phyloP scores from a whole-genome alignment of 2,113 vertebrate genomes.

The Pelmatolapia mariae region DNA sequence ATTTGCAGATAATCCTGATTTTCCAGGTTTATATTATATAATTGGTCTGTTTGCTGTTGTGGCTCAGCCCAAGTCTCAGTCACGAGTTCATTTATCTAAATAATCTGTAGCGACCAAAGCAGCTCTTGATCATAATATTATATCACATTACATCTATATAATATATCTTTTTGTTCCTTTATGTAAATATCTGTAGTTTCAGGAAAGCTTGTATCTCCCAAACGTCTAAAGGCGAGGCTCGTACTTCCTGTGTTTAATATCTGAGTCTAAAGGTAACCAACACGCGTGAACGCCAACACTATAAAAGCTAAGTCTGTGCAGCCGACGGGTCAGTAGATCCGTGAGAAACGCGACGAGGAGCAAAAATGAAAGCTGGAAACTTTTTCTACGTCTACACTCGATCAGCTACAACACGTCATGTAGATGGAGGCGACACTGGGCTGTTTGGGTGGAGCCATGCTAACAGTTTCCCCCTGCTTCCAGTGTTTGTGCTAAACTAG shows the following conservation, averaged over 20 bases:
- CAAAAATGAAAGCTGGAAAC: no score
- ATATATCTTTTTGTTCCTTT: background rate
- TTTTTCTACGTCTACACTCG: background rate
- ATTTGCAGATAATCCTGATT: background rate
- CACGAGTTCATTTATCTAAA: background rate
- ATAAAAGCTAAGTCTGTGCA: background rate
- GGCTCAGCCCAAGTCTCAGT: background rate
- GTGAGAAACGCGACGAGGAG: background rate
- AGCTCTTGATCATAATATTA: background rate
- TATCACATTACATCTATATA: background rate
- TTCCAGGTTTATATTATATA: background rate
- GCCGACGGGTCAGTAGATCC: background rate
- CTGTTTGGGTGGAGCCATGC: background rate
- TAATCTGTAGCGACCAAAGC: background rate
- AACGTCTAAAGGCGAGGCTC: background rate
- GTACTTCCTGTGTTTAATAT: background rate
- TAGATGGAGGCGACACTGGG: background rate
- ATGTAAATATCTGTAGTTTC: background rate
- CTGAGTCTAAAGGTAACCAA: background rate
- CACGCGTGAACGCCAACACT: background rate
- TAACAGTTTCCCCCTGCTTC: background rate
- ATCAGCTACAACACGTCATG: background rate
- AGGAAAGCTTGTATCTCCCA: conserved; percentile 3
- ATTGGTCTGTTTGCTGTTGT: background rate
- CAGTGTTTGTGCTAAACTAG: background rate